Evolutionary conservation across 2,888 invertebrate genomes (phyloP).

Genomic region (Teleiodes luculella): DNA sequence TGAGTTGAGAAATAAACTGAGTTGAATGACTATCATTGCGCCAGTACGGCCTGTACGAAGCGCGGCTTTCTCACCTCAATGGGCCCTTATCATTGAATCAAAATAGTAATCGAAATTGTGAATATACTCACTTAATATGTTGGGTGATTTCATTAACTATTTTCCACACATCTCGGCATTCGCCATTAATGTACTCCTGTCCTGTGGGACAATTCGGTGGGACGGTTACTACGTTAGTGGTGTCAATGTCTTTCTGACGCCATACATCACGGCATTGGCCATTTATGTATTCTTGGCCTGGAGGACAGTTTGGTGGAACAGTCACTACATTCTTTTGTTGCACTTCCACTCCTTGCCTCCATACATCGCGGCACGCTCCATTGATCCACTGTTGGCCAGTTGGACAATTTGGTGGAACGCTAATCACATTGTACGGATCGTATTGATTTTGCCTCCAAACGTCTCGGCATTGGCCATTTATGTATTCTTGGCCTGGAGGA

Average conservation of each 20-base stretch:
- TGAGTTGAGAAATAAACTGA: no score
- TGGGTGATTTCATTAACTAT: not conserved
- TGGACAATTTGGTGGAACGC: constrained; percentile 27
- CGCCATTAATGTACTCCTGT: constrained; percentile 34
- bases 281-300: constrained; percentile 22
- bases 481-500: constrained; percentile 26
- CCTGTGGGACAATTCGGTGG: constrained; percentile 31
- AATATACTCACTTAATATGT: no score
- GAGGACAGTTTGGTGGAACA: constrained; percentile 23
- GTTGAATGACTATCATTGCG: no score
- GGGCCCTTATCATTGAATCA: no score
- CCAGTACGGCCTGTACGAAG: no score
- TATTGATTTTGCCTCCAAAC: constrained; percentile 27
- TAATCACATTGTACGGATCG: constrained; percentile 29
- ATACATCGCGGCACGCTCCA: constrained; percentile 25
- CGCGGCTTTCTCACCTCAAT: no score
- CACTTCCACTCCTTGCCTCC: constrained; percentile 7
- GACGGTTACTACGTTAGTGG: constrained; percentile 21
- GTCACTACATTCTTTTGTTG: constrained; percentile 4
- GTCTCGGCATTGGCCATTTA: constrained; percentile 42
- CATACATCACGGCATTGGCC: constrained; percentile 24
- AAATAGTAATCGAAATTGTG: no score
- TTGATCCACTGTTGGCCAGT: constrained; percentile 23
- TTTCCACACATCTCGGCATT: constrained; percentile 42
- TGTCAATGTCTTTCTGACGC: constrained; percentile 18